phyloP scores from a whole-genome alignment of 2,797 vertebrate genomes.

The Gallinago stenura region DNA sequence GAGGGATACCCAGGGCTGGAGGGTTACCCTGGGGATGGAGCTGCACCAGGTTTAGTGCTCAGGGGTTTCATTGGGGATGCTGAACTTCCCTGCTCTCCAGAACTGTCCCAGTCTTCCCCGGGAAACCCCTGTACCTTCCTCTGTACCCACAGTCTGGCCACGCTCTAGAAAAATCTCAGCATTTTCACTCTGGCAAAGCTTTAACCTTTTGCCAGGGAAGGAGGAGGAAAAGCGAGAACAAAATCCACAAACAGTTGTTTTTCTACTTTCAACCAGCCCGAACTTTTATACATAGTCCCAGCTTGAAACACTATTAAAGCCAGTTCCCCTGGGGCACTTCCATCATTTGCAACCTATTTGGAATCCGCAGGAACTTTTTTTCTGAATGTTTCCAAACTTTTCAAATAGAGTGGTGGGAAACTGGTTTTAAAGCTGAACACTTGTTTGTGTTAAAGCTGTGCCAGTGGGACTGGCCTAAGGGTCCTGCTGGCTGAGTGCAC shows the following conservation, averaged over 20 bases:
- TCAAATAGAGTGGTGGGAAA: background rate
- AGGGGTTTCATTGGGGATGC: background rate
- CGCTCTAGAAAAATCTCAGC: background rate
- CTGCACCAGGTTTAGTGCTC: background rate
- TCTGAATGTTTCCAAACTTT: background rate
- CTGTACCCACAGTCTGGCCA: rapidly evolving
- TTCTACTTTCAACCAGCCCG: background rate
- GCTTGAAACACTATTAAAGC: background rate
- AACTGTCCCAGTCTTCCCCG: background rate
- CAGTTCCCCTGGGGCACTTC: background rate
- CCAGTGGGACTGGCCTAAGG: background rate
- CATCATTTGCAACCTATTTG: background rate
- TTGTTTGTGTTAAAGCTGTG: background rate
- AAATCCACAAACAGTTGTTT: background rate
- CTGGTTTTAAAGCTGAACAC: background rate
- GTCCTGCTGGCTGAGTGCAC: background rate
- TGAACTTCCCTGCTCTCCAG: background rate
- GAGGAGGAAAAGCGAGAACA: background rate
- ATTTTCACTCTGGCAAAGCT: background rate
- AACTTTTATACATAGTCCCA: background rate
- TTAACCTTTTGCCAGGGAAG: background rate
- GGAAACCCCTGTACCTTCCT: rapidly evolving
- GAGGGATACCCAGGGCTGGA: background rate
- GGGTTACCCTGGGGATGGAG: background rate
- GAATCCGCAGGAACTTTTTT: background rate